A percentile compares a stretch with the other conserved stretches of the same genome.
These are phyloP conservation scores for Bedellia somnulentella DNA, from an alignment of 2,888 invertebrate genomes.

Conservation along the genomic window DNA sequence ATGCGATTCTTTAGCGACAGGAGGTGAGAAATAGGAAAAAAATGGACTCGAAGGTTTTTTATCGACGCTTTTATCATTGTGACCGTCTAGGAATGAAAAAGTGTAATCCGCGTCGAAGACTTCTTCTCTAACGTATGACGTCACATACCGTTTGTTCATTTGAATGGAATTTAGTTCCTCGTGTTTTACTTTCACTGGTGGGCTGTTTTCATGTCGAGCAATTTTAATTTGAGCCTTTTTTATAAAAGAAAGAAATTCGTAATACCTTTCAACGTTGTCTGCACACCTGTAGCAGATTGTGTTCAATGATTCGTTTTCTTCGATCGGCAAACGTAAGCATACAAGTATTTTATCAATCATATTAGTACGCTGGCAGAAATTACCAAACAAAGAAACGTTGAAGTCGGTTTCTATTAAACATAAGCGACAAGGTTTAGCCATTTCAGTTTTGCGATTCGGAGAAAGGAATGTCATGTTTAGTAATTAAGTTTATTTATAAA, in stretches of 20 bases:
- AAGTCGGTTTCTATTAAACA: constrained; percentile 40
- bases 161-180: constrained; percentile 1
- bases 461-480: no score
- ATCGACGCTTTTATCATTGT: constrained; percentile 26
- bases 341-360: constrained; percentile 36
- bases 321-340: constrained; percentile 33
- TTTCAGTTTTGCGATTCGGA: no score
- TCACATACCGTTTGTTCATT: constrained; percentile 21
- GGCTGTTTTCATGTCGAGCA: constrained; percentile 14
- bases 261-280: constrained; percentile 34
- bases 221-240: constrained; percentile 29
- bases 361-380: constrained; percentile 26
- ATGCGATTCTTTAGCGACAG: constrained; percentile 17
- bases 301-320: constrained; percentile 28
- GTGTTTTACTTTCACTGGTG: constrained; percentile 11
- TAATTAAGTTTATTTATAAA: no score
- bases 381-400: constrained; percentile 33
- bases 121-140: constrained; percentile 34
- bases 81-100: constrained; percentile 34
- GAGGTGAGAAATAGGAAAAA: constrained; percentile 39
- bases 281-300: constrained; percentile 43
- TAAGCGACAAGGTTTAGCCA: constrained; percentile 32
- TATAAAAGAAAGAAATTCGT: constrained; percentile 29
- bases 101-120: constrained; percentile 35
- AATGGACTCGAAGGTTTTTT: constrained; percentile 30